Conservation (phyloP, 2,888 invertebrate genomes). For the Diarsia rubi region DNA sequence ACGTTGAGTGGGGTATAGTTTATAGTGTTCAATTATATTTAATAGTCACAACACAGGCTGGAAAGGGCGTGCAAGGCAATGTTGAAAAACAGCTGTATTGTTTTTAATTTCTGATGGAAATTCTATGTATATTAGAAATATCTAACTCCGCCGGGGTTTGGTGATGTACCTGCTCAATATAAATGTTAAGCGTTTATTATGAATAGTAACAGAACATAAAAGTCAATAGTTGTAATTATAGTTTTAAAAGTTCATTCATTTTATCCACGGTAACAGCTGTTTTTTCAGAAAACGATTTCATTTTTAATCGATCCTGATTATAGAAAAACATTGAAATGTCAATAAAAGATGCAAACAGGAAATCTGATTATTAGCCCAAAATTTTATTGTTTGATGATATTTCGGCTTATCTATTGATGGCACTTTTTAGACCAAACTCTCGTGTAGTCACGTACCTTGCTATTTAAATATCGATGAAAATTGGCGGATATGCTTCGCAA, state of each 20-base stretch:
- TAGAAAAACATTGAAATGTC: conserved; percentile 9
- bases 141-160: too few relatives aligned
- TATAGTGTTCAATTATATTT: neutral
- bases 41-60: neutral
- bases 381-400: conserved; percentile 30
- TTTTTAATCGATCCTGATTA: neutral
- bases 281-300: neutral
- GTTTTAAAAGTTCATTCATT: neutral
- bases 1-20: too few relatives aligned
- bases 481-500: conserved; percentile 45
- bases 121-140: too few relatives aligned
- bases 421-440: conserved; percentile 11
- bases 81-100: too few relatives aligned
- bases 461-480: conserved; percentile 49
- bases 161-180: too few relatives aligned
- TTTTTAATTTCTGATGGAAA: too few relatives aligned
- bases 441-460: conserved; percentile 47
- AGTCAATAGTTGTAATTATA: neutral
- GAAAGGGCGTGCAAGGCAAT: too few relatives aligned
- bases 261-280: neutral
- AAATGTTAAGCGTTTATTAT: too few relatives aligned
- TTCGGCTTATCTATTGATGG: conserved; percentile 38
- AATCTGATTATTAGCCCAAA: conserved; percentile 3
- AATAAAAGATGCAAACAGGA: conserved; percentile 32
- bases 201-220: neutral